Base-by-base conservation (phyloP, 30 jellyfish, hydroid and myxozoan genomes). In the Hydractinia echinata region DNA sequence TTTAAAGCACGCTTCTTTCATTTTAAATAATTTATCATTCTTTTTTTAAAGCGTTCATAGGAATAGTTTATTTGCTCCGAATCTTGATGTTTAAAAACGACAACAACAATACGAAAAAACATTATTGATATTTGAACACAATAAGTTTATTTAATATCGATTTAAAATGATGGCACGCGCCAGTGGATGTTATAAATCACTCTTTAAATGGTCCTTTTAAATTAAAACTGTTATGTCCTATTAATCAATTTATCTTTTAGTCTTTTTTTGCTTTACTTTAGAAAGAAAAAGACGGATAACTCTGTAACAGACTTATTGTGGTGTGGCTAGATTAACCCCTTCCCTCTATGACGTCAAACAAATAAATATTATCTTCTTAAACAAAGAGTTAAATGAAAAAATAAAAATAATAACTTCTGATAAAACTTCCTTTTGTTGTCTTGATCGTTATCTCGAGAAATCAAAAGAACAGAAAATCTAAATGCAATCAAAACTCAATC, bases 231-330 rank as follows among this genome's bases (percentile, higher is more conserved):
- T 30, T 30, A 30, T 30, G 44, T 30, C 44, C 44, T 30, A 30
- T 30, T 30, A 30, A 30, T 30, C 44, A 30, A 30, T 30, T 30
- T 30, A 30, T 30, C 44, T 30, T 30, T 30, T 30, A 30, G 44
- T 30, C 2, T 30, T 30, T 30, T 30, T 30, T 30, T 30, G 44
- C 2, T 30, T 30, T 30, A 30, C 44, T 30, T 64, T 51, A 64
- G 73, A 51, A 64, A 64, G 18, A 64, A 64, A 64, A 64, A 64
- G 74, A 51, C 74, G 74, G 74, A 64, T 64, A 64, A 64, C 74
- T 64, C 39, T 6, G 39, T 7, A 64, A 64, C 74, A 64, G 74
- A 64, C 74, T 64, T 64, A 64, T 64, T 64, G 74, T 64, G 74
- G 39, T 44, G 74, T 44, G 6, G 74, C 19, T n/a, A n/a, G 74